Percentiles rank a stretch among this genome's conserved stretches.
Conservation (phyloP, 1,140 invertebrate species). For the Bilobella aurantiaca region DNA sequence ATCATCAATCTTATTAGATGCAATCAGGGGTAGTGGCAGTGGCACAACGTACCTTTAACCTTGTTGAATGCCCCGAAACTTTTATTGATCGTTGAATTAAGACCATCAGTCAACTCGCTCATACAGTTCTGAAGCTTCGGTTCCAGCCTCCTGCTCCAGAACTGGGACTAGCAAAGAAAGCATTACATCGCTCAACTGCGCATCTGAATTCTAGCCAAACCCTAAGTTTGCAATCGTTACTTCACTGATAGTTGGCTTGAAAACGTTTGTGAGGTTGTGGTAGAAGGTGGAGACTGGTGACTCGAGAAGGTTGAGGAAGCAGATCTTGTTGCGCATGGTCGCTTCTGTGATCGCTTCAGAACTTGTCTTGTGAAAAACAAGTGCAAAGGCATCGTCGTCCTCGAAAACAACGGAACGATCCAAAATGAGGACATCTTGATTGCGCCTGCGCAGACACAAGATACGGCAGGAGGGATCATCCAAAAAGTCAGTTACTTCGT, state of each 20-base stretch:
- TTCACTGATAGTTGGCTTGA: slow-evolving; percentile 43
- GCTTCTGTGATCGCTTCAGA: slow-evolving; percentile 47
- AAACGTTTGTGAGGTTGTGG: slow-evolving; percentile 47
- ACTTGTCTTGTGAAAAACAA: slow-evolving; percentile 49
- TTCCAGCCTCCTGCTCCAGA: background rate
- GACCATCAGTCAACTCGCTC: background rate
- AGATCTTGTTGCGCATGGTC: slow-evolving; percentile 45
- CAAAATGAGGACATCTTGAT: slow-evolving; percentile 20
- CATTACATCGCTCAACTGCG: too few relatives aligned
- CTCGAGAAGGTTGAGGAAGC: slow-evolving; percentile 48
- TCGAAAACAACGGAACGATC: slow-evolving; percentile 27
- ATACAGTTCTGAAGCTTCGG: background rate
- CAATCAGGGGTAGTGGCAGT: background rate
- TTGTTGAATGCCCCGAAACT: background rate
- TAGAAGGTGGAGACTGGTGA: slow-evolving; percentile 48
- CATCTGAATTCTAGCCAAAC: background rate
- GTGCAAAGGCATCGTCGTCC: slow-evolving; percentile 39
- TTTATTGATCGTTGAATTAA: background rate
- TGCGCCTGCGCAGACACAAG: slow-evolving; percentile 23
- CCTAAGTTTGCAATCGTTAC: slow-evolving; percentile 22
- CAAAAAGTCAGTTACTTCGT: slow-evolving; percentile 20
- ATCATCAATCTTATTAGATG: background rate
- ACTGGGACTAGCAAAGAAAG: background rate
- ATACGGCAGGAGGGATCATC: slow-evolving; percentile 28
- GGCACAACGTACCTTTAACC: background rate